Evolutionary conservation across 2,888 invertebrate genomes (phyloP).

Genomic region (Charanyca ferruginea): DNA sequence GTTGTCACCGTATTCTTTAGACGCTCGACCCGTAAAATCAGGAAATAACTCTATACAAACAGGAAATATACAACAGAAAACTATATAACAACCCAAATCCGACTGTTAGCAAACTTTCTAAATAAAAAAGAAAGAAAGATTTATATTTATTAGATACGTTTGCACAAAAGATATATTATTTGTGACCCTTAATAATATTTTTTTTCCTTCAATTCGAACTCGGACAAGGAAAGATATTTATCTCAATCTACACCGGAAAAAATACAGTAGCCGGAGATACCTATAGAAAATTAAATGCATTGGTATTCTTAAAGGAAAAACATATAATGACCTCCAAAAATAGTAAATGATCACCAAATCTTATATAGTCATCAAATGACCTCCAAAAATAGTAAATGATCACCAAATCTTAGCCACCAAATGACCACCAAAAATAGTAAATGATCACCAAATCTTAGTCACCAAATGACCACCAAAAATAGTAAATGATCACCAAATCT

Average conservation of each 20-base stretch:
- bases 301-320: background rate
- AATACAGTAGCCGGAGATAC: background rate
- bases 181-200: background rate
- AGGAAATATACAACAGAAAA: conserved; percentile 1
- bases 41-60: background rate
- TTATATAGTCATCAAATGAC: no score
- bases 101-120: background rate
- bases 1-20: no score
- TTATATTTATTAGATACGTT: background rate
- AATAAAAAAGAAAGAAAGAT: background rate
- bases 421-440: no score
- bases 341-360: no score
- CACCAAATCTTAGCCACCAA: no score
- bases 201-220: background rate
- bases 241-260: background rate
- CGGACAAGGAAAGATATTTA: conserved; percentile 1
- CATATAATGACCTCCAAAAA: no score
- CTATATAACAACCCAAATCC: background rate
- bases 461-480: no score
- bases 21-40: no score
- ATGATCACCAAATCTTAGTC: no score
- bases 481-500: no score
- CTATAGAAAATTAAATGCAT: background rate
- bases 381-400: no score
- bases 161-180: conserved; percentile 2